Evolutionary conservation across 2,797 vertebrate species (phyloP).

Genomic region (Lophius americanus): DNA sequence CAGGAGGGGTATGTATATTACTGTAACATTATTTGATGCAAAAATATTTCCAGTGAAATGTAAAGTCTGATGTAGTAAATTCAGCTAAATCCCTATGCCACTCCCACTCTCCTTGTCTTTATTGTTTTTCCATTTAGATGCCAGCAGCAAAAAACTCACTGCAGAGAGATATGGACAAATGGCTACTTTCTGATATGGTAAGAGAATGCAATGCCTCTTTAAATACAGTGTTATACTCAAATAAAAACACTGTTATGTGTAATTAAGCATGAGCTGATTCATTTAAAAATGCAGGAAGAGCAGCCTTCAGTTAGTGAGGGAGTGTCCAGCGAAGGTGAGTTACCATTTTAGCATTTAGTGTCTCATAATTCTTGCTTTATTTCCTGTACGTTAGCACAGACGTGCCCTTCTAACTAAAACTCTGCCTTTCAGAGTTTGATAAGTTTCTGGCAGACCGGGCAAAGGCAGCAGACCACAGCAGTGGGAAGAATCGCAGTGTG

Average conservation of each 20-base stretch:
- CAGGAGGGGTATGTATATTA: constrained; percentile 83
- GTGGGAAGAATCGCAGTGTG: constrained; percentile 19
- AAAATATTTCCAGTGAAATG: not conserved
- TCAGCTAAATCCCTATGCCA: not conserved
- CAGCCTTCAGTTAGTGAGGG: constrained; percentile 72
- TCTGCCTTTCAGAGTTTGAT: constrained; percentile 77
- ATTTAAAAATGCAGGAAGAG: constrained; percentile 62
- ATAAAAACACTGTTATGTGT: not conserved
- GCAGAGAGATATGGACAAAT: constrained; percentile 91
- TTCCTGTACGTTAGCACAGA: not conserved
- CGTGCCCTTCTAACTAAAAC: not conserved
- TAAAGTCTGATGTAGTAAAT: not conserved
- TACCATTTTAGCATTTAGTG: not conserved
- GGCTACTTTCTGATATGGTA: constrained; percentile 90
- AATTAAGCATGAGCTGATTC: constrained; percentile 11
- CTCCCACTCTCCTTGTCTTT: not conserved
- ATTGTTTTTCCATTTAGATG: constrained; percentile 72
- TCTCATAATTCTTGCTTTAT: not conserved
- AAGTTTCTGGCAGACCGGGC: constrained; percentile 79
- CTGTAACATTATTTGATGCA: not conserved
- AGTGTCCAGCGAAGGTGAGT: constrained; percentile 79
- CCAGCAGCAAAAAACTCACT: constrained; percentile 77
- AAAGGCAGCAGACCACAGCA: constrained; percentile 50
- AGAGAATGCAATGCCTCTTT: constrained; percentile 37
- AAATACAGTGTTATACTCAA: not conserved